A percentile compares a stretch with the other conserved stretches of the same genome.
These are phyloP conservation scores for Trissonchulus latispiculum DNA, from an alignment of 2,888 invertebrate genomes.

Conservation along the genomic window DNA sequence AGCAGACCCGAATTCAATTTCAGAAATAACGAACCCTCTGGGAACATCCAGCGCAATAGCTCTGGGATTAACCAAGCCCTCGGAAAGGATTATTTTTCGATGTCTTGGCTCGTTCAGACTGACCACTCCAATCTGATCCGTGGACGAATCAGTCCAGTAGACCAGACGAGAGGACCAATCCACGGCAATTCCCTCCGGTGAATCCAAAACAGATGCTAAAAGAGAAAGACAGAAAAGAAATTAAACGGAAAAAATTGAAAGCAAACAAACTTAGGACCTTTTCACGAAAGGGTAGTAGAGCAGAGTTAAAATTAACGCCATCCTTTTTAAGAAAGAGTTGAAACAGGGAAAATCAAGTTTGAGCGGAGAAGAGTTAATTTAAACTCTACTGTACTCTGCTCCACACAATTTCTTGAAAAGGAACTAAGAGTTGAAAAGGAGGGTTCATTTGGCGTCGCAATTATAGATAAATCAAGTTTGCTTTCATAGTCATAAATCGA, in stretches of 20 bases:
- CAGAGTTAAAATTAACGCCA: too few species aligned
- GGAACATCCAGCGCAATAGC: conserved; percentile 87
- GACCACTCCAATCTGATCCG: conserved; percentile 77
- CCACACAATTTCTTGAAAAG: too few species aligned
- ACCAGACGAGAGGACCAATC: conserved; percentile 85
- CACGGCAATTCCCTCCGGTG: conserved; percentile 84
- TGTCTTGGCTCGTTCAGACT: conserved; percentile 63
- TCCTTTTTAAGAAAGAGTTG: too few species aligned
- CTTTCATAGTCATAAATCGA: too few species aligned
- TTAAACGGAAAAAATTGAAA: neutral
- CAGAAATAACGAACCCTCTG: conserved; percentile 55
- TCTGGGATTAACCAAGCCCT: conserved; percentile 74
- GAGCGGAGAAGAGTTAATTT: too few species aligned
- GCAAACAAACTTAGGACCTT: neutral
- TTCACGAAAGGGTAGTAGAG: neutral
- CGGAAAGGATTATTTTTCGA: conserved; percentile 63
- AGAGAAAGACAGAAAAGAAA: neutral
- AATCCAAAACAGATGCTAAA: conserved; percentile 57
- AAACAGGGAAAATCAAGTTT: too few species aligned
- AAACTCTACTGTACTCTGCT: too few species aligned
- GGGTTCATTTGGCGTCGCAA: too few species aligned
- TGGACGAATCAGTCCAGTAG: conserved; percentile 90
- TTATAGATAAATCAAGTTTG: too few species aligned
- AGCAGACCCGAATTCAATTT: too few species aligned
- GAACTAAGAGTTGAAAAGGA: too few species aligned